These are phyloP conservation scores for Drosophila chauvacae DNA, from an alignment of 1,140 invertebrate species.

Conservation along the genomic window DNA sequence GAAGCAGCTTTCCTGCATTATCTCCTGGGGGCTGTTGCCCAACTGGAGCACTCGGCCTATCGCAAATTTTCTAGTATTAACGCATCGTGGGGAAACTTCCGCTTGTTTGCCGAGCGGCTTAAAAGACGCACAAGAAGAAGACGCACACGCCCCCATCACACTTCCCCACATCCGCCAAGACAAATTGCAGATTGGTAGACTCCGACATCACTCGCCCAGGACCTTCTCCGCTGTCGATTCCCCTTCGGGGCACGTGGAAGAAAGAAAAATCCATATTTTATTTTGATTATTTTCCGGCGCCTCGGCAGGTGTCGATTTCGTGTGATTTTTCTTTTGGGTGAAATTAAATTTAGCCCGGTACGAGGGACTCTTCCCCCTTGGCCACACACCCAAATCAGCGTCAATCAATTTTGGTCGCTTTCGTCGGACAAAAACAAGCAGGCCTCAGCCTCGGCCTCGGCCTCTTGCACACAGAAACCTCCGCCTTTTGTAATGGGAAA, in stretches of 20 bases:
- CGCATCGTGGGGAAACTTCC: constrained; percentile 68
- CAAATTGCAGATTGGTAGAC: constrained; percentile 82
- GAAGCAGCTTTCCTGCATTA: constrained; percentile 64
- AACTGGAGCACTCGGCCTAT: constrained; percentile 52
- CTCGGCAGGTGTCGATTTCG: constrained; percentile 77
- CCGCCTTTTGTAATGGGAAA: constrained; percentile 76
- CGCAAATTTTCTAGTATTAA: constrained; percentile 79
- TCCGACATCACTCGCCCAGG: constrained; percentile 33
- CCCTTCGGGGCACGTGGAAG: constrained; percentile 50
- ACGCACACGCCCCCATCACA: constrained; percentile 9
- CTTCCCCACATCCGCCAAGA: constrained; percentile 57
- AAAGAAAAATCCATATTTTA: constrained; percentile 80
- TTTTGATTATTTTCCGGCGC: constrained; percentile 81
- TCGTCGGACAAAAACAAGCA: constrained; percentile 75
- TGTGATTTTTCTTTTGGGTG: constrained; percentile 40
- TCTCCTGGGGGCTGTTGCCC: constrained; percentile 20
- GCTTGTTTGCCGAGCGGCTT: constrained; percentile 72
- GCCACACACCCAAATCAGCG: constrained; percentile 57
- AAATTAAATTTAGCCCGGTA: constrained; percentile 72
- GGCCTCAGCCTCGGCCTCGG: constrained; percentile 16
- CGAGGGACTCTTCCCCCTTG: constrained; percentile 22
- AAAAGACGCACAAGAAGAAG: constrained; percentile 35
- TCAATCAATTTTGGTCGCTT: constrained; percentile 75
- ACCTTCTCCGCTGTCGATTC: constrained; percentile 31
- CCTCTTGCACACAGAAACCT: constrained; percentile 11